These are phyloP conservation scores for Phalanger gymnotis DNA, from an alignment of 2,797 vertebrate species.

Conservation along the genomic window DNA sequence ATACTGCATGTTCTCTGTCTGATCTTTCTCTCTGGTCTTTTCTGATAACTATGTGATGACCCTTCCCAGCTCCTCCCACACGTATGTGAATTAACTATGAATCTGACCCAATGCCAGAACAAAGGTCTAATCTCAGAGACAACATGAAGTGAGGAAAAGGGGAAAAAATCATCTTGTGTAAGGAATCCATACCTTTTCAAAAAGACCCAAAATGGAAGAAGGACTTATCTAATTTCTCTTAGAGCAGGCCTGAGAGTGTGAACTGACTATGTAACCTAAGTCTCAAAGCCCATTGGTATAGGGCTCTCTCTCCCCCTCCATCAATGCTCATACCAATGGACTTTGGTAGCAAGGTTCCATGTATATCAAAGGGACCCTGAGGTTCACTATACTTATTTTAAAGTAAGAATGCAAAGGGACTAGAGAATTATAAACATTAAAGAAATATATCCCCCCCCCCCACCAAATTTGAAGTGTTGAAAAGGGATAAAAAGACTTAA, in stretches of 20 bases:
- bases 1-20: neutral
- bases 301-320: neutral
- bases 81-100: neutral
- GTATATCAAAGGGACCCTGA: neutral
- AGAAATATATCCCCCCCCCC: neutral
- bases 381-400: neutral
- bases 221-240: neutral
- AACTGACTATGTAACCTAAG: neutral
- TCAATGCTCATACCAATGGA: neutral
- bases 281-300: neutral
- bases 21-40: neutral
- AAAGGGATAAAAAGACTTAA: neutral
- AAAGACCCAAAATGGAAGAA: neutral
- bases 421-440: neutral
- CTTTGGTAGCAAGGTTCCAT: neutral
- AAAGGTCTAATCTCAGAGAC: neutral
- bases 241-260: neutral
- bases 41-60: neutral
- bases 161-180: neutral
- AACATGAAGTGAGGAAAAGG: neutral
- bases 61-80: neutral
- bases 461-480: neutral
- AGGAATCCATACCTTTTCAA: neutral
- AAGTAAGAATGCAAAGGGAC: neutral
- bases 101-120: neutral